Conservation (phyloP, 2,113 vertebrate species). For the Trogon melanurus region DNA sequence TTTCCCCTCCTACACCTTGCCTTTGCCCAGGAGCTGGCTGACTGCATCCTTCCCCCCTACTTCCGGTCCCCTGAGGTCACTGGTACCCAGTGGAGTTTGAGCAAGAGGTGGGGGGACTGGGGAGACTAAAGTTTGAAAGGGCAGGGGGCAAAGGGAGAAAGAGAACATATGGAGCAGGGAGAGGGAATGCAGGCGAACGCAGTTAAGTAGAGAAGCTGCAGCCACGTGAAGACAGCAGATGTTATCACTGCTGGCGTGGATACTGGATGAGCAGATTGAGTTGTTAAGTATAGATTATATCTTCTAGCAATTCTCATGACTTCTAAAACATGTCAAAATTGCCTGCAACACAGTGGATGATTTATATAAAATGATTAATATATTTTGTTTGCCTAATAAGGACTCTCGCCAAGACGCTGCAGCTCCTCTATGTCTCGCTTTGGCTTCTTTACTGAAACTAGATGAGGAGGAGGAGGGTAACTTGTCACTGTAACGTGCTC, state of each 20-base stretch:
- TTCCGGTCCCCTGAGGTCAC: fast-evolving
- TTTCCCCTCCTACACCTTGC: not conserved
- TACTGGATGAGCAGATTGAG: not conserved
- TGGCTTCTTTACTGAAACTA: not conserved
- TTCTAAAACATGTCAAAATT: not conserved
- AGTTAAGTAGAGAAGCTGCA: not conserved
- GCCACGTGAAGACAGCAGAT: not conserved
- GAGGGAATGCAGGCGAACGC: fast-evolving
- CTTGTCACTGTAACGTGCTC: not conserved
- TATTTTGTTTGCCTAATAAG: conserved; percentile 24
- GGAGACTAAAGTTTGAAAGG: not conserved
- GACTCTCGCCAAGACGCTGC: not conserved
- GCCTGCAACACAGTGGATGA: not conserved
- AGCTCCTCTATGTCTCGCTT: not conserved
- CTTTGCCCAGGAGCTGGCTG: not conserved
- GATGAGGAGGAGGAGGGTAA: not conserved
- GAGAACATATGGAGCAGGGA: fast-evolving
- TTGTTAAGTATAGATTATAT: not conserved
- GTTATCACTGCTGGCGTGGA: not conserved
- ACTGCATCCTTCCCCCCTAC: not conserved
- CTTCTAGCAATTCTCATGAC: not conserved
- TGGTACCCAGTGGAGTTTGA: not conserved
- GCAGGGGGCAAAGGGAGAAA: not conserved
- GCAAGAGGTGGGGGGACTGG: not conserved
- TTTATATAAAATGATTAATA: not conserved